These are phyloP conservation scores for Clusia tigrina DNA, from an alignment of 2,888 invertebrate species.

Conservation along the genomic window DNA sequence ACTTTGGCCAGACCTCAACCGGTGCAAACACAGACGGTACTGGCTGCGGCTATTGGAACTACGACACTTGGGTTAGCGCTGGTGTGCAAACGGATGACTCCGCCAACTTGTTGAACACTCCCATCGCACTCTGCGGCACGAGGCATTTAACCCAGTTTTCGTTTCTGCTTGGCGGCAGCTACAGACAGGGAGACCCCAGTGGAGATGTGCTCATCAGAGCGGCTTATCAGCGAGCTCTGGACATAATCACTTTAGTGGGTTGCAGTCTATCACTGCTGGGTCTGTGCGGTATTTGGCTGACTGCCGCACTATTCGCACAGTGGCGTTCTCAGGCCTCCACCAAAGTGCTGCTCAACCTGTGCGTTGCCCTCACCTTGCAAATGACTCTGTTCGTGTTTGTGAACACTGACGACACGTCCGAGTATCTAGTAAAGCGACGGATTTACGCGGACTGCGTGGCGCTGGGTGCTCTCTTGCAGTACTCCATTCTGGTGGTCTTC, in stretches of 20 bases:
- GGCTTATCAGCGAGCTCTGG: conserved; percentile 65
- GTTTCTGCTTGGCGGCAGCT: conserved; percentile 64
- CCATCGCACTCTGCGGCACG: conserved; percentile 65
- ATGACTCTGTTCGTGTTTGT: conserved; percentile 64
- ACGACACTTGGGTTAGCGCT: conserved; percentile 68
- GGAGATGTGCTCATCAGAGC: conserved; percentile 53
- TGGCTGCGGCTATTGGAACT: conserved; percentile 71
- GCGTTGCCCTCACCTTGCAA: conserved; percentile 70
- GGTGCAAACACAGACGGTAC: conserved; percentile 34
- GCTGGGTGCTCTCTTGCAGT: conserved; percentile 73
- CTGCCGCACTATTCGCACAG: conserved; percentile 68
- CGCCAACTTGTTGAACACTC: no score
- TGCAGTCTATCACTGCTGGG: conserved; percentile 70
- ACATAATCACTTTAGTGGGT: conserved; percentile 69
- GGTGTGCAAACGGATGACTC: conserved; percentile 64
- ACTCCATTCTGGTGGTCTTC: conserved; percentile 73
- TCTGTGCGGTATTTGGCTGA: conserved; percentile 69
- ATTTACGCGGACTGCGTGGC: conserved; percentile 65
- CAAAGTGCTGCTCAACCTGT: conserved; percentile 72
- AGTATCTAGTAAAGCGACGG: conserved; percentile 45
- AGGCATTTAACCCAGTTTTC: conserved; percentile 72
- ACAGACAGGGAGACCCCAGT: conserved; percentile 46
- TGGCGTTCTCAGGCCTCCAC: conserved; percentile 73
- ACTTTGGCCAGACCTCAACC: conserved; percentile 26
- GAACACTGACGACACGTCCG: conserved; percentile 51